Conservation (phyloP, 2,797 vertebrate species). For the Muraenolepis orangiensis region DNA sequence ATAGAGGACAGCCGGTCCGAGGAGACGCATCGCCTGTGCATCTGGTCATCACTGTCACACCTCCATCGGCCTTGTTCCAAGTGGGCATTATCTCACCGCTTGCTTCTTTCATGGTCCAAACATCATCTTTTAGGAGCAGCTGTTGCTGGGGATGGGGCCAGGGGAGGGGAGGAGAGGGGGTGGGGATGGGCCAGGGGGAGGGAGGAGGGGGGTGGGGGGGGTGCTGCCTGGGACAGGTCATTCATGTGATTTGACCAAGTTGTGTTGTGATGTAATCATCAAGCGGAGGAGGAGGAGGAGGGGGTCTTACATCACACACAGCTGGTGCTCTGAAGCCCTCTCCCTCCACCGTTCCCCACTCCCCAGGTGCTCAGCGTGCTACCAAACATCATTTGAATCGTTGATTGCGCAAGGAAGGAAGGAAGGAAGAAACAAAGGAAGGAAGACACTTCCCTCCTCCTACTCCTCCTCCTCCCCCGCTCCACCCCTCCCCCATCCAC, state of each 20-base stretch:
- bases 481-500: too few relatives aligned
- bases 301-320: not conserved
- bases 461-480: not conserved
- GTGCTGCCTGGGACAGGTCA: not conserved
- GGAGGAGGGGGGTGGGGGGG: too few relatives aligned
- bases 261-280: not conserved
- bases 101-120: not conserved
- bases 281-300: too few relatives aligned
- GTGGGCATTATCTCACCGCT: not conserved
- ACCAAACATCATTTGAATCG: conserved; percentile 43
- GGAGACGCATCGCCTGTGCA: not conserved
- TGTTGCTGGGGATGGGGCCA: too few relatives aligned
- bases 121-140: too few relatives aligned
- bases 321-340: not conserved
- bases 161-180: too few relatives aligned
- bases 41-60: not conserved
- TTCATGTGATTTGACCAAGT: not conserved
- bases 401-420: conserved; percentile 43
- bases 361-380: not conserved
- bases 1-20: not conserved
- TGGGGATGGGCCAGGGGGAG: too few relatives aligned
- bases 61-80: too few relatives aligned
- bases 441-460: not conserved
- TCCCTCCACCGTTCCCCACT: too few relatives aligned
- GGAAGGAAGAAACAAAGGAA: conserved; percentile 11